A percentile compares a stretch with the other conserved stretches of the same genome.
phyloP scores from a whole-genome alignment of 2,888 invertebrate genomes.

The Drosophila robusta region DNA sequence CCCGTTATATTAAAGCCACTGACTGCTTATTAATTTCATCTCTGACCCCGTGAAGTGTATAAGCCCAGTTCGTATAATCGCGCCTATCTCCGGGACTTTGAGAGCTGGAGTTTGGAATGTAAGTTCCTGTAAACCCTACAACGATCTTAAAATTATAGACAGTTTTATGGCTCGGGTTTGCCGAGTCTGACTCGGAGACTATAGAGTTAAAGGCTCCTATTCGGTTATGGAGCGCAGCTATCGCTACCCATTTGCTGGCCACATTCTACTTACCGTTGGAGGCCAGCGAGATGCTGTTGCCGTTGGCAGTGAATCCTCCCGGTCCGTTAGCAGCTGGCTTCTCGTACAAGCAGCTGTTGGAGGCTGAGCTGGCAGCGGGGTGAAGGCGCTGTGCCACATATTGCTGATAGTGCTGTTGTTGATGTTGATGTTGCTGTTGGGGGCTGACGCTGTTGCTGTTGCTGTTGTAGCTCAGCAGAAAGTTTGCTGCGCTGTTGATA shows the following conservation, averaged over 20 bases:
- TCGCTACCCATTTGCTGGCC: neutral
- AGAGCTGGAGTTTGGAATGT: too few relatives aligned
- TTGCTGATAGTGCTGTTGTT: constrained; percentile 76
- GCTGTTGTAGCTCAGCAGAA: constrained; percentile 74
- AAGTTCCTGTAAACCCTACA: too few relatives aligned
- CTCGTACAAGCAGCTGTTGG: constrained; percentile 77
- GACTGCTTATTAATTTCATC: too few relatives aligned
- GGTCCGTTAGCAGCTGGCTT: constrained; percentile 42
- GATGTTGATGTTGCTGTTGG: constrained; percentile 66
- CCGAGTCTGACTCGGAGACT: too few relatives aligned
- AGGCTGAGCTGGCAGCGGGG: constrained; percentile 51
- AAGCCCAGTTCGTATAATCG: too few relatives aligned
- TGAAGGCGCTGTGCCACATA: constrained; percentile 69
- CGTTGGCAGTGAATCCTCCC: constrained; percentile 24
- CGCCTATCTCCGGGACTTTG: too few relatives aligned
- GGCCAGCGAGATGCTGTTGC: constrained; percentile 58
- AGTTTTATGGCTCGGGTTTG: too few relatives aligned
- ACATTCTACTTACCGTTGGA: constrained; percentile 70
- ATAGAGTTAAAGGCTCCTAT: too few relatives aligned
- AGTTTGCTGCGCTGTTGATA: constrained; percentile 56
- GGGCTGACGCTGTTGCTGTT: constrained; percentile 66
- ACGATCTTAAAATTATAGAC: too few relatives aligned
- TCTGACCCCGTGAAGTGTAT: too few relatives aligned
- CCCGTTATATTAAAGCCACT: too few relatives aligned
- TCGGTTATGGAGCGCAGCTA: too few relatives aligned